Evolutionary conservation across 2,113 vertebrate genomes (phyloP).

Genomic region (Antennarius striatus): DNA sequence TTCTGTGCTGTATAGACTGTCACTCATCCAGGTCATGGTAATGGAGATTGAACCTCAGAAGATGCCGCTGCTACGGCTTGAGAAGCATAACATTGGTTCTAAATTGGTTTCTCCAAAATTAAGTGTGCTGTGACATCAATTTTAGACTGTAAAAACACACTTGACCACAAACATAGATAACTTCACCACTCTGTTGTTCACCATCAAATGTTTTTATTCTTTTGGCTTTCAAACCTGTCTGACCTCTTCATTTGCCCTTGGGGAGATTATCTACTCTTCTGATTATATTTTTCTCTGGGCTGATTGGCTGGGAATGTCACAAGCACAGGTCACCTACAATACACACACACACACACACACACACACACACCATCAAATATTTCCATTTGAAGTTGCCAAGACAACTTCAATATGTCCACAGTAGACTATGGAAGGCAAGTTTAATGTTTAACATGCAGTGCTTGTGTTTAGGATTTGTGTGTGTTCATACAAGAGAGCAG

Average conservation of each 20-base stretch:
- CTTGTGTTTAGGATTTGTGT: slow-evolving; percentile 9
- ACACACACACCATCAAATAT: slow-evolving; percentile 19
- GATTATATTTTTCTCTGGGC: slow-evolving; percentile 7
- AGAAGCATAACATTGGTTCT: slow-evolving; percentile 39
- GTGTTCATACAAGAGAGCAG: background rate
- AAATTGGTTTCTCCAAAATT: slow-evolving; percentile 35
- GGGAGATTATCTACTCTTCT: slow-evolving; percentile 14
- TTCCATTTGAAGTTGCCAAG: slow-evolving; percentile 40
- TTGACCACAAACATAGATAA: background rate
- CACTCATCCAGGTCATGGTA: no score
- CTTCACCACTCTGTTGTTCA: background rate
- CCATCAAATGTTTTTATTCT: background rate
- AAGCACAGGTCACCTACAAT: slow-evolving; percentile 30
- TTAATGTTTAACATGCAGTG: slow-evolving; percentile 63
- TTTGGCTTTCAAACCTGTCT: background rate
- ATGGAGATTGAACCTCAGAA: no score
- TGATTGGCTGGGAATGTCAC: slow-evolving; percentile 41
- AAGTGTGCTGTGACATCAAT: slow-evolving; percentile 46
- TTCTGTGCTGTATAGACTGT: slow-evolving; percentile 5
- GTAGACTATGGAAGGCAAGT: slow-evolving; percentile 47
- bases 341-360: slow-evolving; percentile 2
- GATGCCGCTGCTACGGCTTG: slow-evolving; percentile 27
- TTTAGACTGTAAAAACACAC: slow-evolving; percentile 17
- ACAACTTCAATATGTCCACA: slow-evolving; percentile 37
- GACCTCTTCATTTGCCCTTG: slow-evolving; percentile 37